phyloP scores from a whole-genome alignment of 2,888 invertebrate species.

The Schrankia costaestrigalis region DNA sequence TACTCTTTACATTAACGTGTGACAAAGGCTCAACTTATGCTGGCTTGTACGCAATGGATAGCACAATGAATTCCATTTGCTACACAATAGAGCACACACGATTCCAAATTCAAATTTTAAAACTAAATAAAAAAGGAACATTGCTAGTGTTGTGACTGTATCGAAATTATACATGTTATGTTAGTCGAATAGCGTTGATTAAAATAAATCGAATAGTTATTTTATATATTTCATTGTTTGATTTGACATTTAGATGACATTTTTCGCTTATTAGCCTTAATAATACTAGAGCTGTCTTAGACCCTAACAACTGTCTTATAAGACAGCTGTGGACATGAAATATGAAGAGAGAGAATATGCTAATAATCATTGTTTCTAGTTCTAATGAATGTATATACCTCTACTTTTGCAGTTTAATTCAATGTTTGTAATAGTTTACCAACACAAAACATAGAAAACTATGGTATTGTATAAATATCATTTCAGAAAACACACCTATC shows the following conservation, averaged over 20 bases:
- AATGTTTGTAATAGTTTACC: too few species aligned
- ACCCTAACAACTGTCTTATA: too few species aligned
- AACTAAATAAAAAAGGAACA: constrained; percentile 53
- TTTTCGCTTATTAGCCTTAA: constrained; percentile 6
- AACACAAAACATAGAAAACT: too few species aligned
- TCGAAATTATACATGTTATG: constrained; percentile 14
- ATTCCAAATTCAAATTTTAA: constrained; percentile 73
- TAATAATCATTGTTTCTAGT: too few species aligned
- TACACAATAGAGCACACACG: constrained; percentile 76
- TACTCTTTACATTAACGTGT: constrained; percentile 19
- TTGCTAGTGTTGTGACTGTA: constrained; percentile 24
- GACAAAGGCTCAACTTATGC: constrained; percentile 35
- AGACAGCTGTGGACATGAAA: neutral
- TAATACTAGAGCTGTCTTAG: constrained; percentile 3
- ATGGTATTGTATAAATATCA: too few species aligned
- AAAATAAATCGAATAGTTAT: constrained; percentile 1
- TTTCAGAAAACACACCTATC: too few species aligned
- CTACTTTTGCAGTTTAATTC: too few species aligned
- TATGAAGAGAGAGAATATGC: too few species aligned
- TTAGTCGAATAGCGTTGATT: constrained; percentile 12
- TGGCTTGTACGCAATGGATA: constrained; percentile 53
- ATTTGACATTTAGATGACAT: constrained; percentile 11
- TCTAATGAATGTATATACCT: too few species aligned
- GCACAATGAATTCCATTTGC: constrained; percentile 71
- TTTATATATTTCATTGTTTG: neutral